Evolutionary conservation across 2,797 vertebrate species (phyloP).

Genomic region (Ptychobarbus kaznakovi): DNA sequence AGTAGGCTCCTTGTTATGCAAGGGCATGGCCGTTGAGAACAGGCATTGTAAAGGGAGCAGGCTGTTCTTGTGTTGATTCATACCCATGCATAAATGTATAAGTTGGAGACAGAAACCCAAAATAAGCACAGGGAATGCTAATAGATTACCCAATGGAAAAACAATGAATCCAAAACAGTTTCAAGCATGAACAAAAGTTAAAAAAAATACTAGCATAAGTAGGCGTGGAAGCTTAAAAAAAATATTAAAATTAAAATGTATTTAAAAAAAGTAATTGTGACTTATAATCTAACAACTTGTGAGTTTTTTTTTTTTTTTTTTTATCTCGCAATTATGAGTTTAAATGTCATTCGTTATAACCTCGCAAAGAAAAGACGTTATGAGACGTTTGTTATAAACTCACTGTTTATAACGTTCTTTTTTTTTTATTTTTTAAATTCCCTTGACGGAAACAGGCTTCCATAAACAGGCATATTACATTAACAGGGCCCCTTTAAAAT

Average conservation of each 20-base stretch:
- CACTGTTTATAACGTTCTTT: not conserved
- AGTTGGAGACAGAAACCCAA: slow-evolving; percentile 44
- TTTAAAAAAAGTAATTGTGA: not conserved
- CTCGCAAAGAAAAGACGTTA: not conserved
- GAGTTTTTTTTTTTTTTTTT: not conserved
- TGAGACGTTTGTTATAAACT: not conserved
- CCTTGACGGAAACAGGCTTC: not conserved
- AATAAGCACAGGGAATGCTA: slow-evolving; percentile 17
- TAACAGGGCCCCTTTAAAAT: not conserved
- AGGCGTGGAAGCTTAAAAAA: not conserved
- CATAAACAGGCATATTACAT: not conserved
- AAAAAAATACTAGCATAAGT: not conserved
- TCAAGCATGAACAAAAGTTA: not conserved
- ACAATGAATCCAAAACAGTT: not conserved
- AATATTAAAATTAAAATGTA: not conserved
- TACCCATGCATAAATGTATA: slow-evolving; percentile 56
- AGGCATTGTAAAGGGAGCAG: slow-evolving; percentile 55
- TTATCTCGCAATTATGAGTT: not conserved
- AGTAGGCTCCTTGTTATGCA: slow-evolving; percentile 62
- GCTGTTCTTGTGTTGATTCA: slow-evolving; percentile 54
- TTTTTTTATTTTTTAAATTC: not conserved
- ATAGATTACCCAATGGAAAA: slow-evolving; percentile 18
- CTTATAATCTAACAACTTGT: not conserved
- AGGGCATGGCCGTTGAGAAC: slow-evolving; percentile 54
- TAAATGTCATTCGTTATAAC: not conserved